Conservation (phyloP, 2,113 vertebrate genomes). For the Laticauda laticaudata region DNA sequence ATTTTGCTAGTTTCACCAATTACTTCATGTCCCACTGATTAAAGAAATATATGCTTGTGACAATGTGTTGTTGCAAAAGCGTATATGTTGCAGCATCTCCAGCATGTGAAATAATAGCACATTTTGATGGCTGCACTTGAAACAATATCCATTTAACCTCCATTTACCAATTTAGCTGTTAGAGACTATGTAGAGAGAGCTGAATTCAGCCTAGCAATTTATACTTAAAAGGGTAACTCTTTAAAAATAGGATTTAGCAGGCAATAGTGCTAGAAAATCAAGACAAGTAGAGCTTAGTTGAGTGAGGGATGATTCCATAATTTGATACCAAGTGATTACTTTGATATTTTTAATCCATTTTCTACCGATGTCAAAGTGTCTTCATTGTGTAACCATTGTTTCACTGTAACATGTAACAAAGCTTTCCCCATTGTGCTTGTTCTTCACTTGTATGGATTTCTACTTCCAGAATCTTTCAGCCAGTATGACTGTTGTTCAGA, state of each 20-base stretch:
- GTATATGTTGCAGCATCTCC: background rate
- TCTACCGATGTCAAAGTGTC: background rate
- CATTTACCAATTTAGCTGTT: background rate
- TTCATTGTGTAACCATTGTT: background rate
- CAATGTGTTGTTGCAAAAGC: background rate
- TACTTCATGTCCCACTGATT: background rate
- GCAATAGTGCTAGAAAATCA: background rate
- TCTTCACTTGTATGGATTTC: background rate
- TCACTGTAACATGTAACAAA: background rate
- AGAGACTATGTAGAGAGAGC: background rate
- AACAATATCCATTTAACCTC: background rate
- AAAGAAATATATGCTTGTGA: background rate
- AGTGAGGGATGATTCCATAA: background rate
- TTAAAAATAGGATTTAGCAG: background rate
- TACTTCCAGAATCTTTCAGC: background rate
- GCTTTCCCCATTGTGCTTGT: background rate
- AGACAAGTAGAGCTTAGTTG: background rate
- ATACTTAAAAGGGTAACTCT: background rate
- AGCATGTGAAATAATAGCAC: background rate
- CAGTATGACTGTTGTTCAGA: background rate
- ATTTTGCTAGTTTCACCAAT: background rate
- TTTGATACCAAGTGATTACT: background rate
- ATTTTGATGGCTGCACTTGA: background rate
- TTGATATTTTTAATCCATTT: background rate
- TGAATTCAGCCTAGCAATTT: background rate